Conservation (phyloP, 2,113 vertebrate genomes). For the Megaleporinus macrocephalus region DNA sequence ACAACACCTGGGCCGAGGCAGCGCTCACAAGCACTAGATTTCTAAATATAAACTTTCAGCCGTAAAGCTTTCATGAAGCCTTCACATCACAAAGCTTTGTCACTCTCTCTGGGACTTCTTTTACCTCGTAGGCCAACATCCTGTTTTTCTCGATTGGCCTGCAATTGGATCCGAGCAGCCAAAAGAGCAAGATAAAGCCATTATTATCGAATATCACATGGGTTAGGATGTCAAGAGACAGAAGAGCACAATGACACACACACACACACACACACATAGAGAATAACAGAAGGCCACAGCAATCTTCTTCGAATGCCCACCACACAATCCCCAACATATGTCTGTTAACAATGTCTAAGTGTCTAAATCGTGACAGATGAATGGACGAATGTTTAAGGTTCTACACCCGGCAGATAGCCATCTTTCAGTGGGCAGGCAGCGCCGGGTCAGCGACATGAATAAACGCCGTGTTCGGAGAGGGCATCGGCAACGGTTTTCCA, state of each 20-base stretch:
- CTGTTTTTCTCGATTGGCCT: constrained; percentile 34
- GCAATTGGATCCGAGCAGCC: constrained; percentile 28
- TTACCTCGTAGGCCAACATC: constrained; percentile 23
- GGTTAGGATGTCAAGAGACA: constrained; percentile 40
- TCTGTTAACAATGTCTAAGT: constrained; percentile 34
- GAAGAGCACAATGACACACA: neutral
- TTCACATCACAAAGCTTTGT: constrained; percentile 9
- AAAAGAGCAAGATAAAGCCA: constrained; percentile 42
- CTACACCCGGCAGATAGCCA: constrained; percentile 28
- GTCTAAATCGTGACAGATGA: constrained; percentile 39
- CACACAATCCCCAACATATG: neutral
- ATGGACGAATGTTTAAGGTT: constrained; percentile 22
- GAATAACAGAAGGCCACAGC: constrained; percentile 6
- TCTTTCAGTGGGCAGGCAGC: constrained; percentile 16
- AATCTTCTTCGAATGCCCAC: too few species aligned
- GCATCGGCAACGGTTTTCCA: constrained; percentile 38
- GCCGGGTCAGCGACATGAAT: constrained; percentile 22
- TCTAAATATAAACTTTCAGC: constrained; percentile 12
- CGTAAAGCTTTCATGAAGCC: constrained; percentile 4
- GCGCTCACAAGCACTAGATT: neutral
- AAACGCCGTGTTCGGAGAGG: neutral
- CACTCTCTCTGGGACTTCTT: constrained; percentile 31
- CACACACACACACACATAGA: neutral
- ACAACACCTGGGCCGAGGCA: neutral
- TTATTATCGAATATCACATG: constrained; percentile 46